phyloP scores from a whole-genome alignment of 1,140 invertebrate species.

The Hyles vespertilio region DNA sequence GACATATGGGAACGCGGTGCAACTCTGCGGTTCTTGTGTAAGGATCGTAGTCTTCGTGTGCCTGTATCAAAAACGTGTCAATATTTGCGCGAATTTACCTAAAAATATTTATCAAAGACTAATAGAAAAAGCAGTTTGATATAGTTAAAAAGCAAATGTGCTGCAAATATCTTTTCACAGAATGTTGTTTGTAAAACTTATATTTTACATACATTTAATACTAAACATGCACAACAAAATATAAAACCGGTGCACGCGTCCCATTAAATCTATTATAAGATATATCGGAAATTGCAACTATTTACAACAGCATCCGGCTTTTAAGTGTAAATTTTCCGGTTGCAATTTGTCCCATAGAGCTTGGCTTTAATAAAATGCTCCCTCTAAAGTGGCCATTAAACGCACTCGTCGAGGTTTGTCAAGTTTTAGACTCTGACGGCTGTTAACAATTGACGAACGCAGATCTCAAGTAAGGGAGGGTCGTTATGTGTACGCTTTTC shows the following conservation, averaged over 20 bases:
- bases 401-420: slow-evolving; percentile 21
- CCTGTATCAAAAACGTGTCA: no score
- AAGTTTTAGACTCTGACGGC: slow-evolving; percentile 7
- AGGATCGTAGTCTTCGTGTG: no score
- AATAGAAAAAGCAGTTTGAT: no score
- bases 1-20: no score
- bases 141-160: no score
- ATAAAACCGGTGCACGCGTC: slow-evolving; percentile 35
- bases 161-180: neutral
- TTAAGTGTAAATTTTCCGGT: slow-evolving; percentile 73
- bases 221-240: neutral
- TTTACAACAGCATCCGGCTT: slow-evolving; percentile 66
- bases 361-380: slow-evolving; percentile 27
- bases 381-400: slow-evolving; percentile 35
- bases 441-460: neutral
- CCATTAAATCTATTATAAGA: slow-evolving; percentile 53
- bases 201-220: neutral
- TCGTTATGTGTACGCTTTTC: neutral
- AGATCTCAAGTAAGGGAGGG: neutral
- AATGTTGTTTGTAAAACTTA: neutral
- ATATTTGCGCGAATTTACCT: neutral
- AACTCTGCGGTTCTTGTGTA: no score
- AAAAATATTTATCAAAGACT: neutral
- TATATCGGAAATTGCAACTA: slow-evolving; percentile 70
- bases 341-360: slow-evolving; percentile 53